Base-by-base conservation (phyloP, 1,140 invertebrate genomes). In the Magallana angulata region DNA sequence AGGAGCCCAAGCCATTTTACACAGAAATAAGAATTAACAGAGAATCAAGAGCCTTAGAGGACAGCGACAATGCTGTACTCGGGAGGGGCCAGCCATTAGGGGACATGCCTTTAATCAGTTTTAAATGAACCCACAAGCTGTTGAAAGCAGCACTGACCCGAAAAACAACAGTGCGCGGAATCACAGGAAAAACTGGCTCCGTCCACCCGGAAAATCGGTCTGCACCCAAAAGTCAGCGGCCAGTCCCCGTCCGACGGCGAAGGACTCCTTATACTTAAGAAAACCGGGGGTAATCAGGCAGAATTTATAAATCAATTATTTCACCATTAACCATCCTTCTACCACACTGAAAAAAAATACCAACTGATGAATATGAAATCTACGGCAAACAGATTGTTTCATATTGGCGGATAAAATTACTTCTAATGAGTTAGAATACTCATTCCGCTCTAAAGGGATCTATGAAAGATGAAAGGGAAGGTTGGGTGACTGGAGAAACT, bases 241-340 rank as follows among this genome's bases (percentile, higher is more conserved):
- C 18, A 24, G 9, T 24, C 64, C 18, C 9, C 64, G 30, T 24
- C 11, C 64, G 18, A 71, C 7, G 18, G 64, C 16, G 18, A 71
- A 24, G 18, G 30, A 8, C 64, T 71, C 64, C 60, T 24, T 71
- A 24, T 71, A 24, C 64, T 71, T 71, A 71, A 71, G 64, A 71
- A 71, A 71, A 71, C 64, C 64, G 30, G 64, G 30, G 18, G 18
- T 71, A 71, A 71, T 71, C 64, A 9, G 64, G 64, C 64, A 71
- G 64, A 71, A 71, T 71, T 71, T 71, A 71, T 71, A 71, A 71
- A 71, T 71, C 64, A 71, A 71, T 71, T 71, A 71, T 71, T 71
- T 71, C 30, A 71, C n/a, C 64, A 71, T 71, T 18, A 71, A 71
- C 64, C 64, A 71, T 71, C 64, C 64, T 11, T 18, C 30, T 18